Evolutionary conservation across 2,113 vertebrate species (phyloP).

Genomic region (Cygnus atratus): DNA sequence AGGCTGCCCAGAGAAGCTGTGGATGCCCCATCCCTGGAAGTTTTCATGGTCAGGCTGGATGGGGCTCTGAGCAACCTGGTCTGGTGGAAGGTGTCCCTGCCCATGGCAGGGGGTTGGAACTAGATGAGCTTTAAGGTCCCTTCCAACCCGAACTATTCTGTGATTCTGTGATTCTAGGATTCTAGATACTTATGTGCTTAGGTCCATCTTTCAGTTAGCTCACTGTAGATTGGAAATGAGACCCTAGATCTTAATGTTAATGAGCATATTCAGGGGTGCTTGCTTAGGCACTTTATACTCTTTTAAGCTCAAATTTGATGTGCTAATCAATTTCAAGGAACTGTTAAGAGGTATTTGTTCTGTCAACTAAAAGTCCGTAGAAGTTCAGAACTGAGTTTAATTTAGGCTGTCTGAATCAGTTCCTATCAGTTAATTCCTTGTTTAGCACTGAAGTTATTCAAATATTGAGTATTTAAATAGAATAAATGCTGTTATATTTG

Average conservation of each 20-base stretch:
- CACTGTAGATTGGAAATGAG: not conserved
- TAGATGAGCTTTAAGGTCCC: no score
- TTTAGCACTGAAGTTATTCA: not conserved
- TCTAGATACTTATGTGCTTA: not conserved
- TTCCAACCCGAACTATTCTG: no score
- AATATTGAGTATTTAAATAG: not conserved
- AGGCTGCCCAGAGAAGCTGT: no score
- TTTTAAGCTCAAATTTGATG: not conserved
- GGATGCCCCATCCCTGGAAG: no score
- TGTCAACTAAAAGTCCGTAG: not conserved
- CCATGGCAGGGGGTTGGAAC: no score
- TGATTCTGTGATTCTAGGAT: no score
- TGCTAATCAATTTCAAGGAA: fast-evolving
- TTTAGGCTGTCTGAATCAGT: not conserved
- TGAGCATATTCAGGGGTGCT: not conserved
- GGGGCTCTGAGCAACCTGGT: no score
- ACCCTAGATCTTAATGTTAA: not conserved
- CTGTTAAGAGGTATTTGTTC: not conserved
- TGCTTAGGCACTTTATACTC: not conserved
- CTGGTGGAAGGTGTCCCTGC: no score
- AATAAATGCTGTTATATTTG: not conserved
- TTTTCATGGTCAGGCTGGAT: no score
- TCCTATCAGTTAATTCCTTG: not conserved
- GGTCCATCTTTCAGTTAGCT: not conserved
- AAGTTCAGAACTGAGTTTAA: not conserved